Evolutionary conservation across 2,113 vertebrate genomes (phyloP).

Genomic region (Hemiprocne comata): DNA sequence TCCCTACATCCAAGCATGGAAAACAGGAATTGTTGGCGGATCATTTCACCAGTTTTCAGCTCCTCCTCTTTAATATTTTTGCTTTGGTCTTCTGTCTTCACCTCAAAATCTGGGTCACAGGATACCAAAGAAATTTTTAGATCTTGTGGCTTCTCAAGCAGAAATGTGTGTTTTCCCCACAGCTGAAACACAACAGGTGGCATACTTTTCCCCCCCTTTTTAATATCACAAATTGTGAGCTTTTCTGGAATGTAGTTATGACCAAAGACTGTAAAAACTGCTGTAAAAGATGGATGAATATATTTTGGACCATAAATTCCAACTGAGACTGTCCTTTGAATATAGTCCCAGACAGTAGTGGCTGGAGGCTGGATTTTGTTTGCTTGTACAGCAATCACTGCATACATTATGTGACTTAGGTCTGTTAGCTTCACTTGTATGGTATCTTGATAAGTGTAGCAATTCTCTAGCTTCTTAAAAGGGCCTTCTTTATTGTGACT

Average conservation of each 20-base stretch:
- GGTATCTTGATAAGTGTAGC: slow-evolving; percentile 83
- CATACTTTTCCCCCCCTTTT: slow-evolving; percentile 79
- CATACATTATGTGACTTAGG: slow-evolving; percentile 84
- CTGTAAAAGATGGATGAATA: slow-evolving; percentile 92
- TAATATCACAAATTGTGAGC: slow-evolving; percentile 86
- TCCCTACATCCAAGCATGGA: slow-evolving; percentile 75
- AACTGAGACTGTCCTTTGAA: slow-evolving; percentile 83
- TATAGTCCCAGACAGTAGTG: slow-evolving; percentile 79
- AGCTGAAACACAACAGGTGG: slow-evolving; percentile 92
- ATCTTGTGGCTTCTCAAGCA: slow-evolving; percentile 81
- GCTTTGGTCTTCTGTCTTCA: slow-evolving; percentile 78
- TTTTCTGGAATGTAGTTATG: slow-evolving; percentile 88
- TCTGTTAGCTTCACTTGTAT: slow-evolving; percentile 88
- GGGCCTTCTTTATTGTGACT: slow-evolving; percentile 87
- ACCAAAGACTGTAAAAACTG: slow-evolving; percentile 85
- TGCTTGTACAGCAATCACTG: slow-evolving; percentile 82
- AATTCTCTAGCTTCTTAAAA: slow-evolving; percentile 84
- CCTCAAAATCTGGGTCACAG: slow-evolving; percentile 81
- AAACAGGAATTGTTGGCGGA: slow-evolving; percentile 79
- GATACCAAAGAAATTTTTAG: slow-evolving; percentile 79
- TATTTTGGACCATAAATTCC: slow-evolving; percentile 93
- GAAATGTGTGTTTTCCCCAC: slow-evolving; percentile 90
- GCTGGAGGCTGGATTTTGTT: slow-evolving; percentile 80
- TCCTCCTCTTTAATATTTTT: slow-evolving; percentile 84
- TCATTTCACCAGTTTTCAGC: slow-evolving; percentile 81